Base-by-base conservation (phyloP, 2,888 invertebrate species). In the Mesoligia furuncula region DNA sequence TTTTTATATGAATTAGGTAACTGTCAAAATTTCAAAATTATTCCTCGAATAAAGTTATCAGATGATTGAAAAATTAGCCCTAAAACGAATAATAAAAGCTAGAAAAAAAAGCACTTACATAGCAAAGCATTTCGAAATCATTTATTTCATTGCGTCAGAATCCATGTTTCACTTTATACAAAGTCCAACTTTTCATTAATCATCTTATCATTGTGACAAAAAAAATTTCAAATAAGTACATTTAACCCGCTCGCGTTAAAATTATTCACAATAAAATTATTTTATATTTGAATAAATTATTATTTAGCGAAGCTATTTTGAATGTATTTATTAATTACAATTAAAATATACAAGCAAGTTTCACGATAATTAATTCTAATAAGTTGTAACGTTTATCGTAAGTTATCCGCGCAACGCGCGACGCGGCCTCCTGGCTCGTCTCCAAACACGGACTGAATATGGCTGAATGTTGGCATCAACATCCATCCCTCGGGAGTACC, bases 81-180 rank as follows among this genome's bases (percentile, higher is more conserved):
- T 31, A 31, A 31, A 31, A 42, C 2, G 6, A 70, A 69, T n/a
- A 70, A 45, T 31, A 54, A 36, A 15, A 45, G 11, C 11, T 11
- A 39, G 27, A 15, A 9, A 31, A 64, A 71, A 75, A 27, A 20
- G 75, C 83, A 95, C 96, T 95, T 90, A 96, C 96, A 96, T 96
- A 96, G 89, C 96, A 96, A 89, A 96, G 96, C 96, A 96, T 96
- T 88, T 91, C 93, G 92, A 85, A 84, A 82, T 84, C 87, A 92
- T 92, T 86, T 91, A 92, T 87, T 89, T 88, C 87, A 87, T 77
- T 82, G 84, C 83, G 75, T 79, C 79, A 80, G 81, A 81, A 84
- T 88, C 85, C 88, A 87, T 73, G 51, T 80, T 69, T 74, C 86
- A 88, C 85, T 87, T 81, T 67, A 66, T 74, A 42, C 31, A 42